Percentiles rank a stretch among this genome's conserved stretches.
Evolutionary conservation across 1,140 invertebrate genomes (phyloP).

Genomic region (Bursaphelenchus mucronatus): DNA sequence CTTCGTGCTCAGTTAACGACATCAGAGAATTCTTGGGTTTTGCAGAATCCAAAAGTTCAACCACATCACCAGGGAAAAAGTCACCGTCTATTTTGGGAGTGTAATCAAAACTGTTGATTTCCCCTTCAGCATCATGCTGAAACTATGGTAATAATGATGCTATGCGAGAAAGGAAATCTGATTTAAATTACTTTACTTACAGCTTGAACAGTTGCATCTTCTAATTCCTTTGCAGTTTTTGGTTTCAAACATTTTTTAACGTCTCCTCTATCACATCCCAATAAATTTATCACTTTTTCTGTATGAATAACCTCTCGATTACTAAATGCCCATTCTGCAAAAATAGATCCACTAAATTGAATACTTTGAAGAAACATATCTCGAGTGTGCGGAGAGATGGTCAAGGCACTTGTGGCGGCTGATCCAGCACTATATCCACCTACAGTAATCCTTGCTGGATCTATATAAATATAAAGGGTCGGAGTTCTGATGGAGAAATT

Average conservation of each 20-base stretch:
- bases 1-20: slow-evolving; percentile 13
- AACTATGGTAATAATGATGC: not conserved
- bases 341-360: slow-evolving; percentile 6
- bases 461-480: not conserved
- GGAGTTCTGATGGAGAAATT: slow-evolving; percentile 2
- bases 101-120: not conserved
- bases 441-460: slow-evolving; percentile 3
- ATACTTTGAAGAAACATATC: slow-evolving; percentile 6
- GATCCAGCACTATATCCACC: slow-evolving; percentile 15
- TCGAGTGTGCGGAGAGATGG: not conserved
- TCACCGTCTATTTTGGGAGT: slow-evolving; percentile 9
- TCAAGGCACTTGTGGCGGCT: not conserved
- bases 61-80: slow-evolving; percentile 9
- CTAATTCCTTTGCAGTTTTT: not conserved
- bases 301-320: slow-evolving; percentile 12
- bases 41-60: not conserved
- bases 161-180: not conserved
- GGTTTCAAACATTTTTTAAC: slow-evolving; percentile 5
- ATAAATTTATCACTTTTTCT: not conserved
- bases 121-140: not conserved
- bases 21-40: slow-evolving; percentile 4
- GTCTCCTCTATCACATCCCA: not conserved
- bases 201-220: slow-evolving; percentile 4
- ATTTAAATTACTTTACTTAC: not conserved
- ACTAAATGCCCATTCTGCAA: not conserved